These are phyloP conservation scores for Leptinotarsa defecta DNA, from an alignment of 1,140 invertebrate species.

Conservation along the genomic window DNA sequence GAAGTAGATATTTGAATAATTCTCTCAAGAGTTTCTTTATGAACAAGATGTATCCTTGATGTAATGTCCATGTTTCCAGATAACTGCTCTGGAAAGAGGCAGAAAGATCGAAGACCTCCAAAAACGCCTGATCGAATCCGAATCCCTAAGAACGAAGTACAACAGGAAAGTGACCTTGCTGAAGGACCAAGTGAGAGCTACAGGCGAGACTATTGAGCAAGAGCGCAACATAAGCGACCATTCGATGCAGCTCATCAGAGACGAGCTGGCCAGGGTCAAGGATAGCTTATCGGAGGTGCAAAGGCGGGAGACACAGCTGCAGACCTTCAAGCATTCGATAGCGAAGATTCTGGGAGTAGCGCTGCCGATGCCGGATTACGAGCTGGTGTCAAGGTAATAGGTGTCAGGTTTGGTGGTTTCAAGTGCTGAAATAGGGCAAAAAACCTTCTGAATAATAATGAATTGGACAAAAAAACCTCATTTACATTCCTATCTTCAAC, in stretches of 20 bases:
- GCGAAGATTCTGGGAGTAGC: slow-evolving; percentile 71
- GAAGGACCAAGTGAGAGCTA: slow-evolving; percentile 70
- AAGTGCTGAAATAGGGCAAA: too few species aligned
- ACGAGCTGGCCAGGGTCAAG: slow-evolving; percentile 74
- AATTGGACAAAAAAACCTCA: too few species aligned
- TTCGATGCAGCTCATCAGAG: slow-evolving; percentile 67
- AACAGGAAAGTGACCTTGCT: slow-evolving; percentile 71
- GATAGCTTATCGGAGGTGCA: slow-evolving; percentile 72
- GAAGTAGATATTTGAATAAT: too few species aligned
- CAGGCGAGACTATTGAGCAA: slow-evolving; percentile 69
- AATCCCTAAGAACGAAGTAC: slow-evolving; percentile 71
- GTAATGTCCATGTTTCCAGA: slow-evolving; percentile 59
- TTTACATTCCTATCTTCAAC: too few species aligned
- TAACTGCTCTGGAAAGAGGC: slow-evolving; percentile 77
- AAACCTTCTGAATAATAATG: too few species aligned
- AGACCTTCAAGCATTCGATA: slow-evolving; percentile 71
- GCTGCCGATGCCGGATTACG: slow-evolving; percentile 73
- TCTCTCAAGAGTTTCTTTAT: too few species aligned
- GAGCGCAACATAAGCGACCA: slow-evolving; percentile 72
- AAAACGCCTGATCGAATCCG: slow-evolving; percentile 73
- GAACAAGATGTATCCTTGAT: too few species aligned
- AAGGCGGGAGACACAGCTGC: slow-evolving; percentile 73
- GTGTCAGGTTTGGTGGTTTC: neutral
- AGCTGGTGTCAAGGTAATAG: slow-evolving; percentile 67
- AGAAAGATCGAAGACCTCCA: slow-evolving; percentile 83